Base-by-base conservation (phyloP, 2,113 vertebrate genomes). In the Lophura nycthemera region DNA sequence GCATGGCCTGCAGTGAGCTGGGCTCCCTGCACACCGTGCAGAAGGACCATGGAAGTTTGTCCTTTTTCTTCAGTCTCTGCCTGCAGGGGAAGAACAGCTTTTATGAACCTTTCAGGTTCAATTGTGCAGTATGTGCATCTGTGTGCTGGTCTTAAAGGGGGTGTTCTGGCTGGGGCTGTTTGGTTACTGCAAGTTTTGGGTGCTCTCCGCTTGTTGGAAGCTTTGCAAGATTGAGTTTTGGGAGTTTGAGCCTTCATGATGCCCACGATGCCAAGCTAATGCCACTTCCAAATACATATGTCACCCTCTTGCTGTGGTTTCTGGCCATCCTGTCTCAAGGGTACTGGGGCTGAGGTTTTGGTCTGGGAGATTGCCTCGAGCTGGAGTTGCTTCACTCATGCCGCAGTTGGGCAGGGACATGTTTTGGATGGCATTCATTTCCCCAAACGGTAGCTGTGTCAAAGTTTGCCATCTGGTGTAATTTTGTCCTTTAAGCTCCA, bases 401-500 rank as follows among this genome's bases (percentile, higher is more conserved):
- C 83, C 59, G 42, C 29, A 50, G 47, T 29, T 92, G 86, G 73
- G 86, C 59, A 82, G 74, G 73, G 63, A 1, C 3, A 1, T 91
- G 64, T 90, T 95, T 94, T 90, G 64, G 76, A 74, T 93, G 90
- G 83, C 85, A 83, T 88, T 94, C 36, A 40, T 85, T 90, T 89
- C 34, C 60, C 69, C 50, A 48, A 78, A 57, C 74, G 72, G 74
- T 73, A 91, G 63, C 63, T 87, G 57, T 82, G 57, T 75, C 60
- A 81, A 94, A 88, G 56, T 95, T 96, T 86, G 79, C 85, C 64
- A 80, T 89, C 75, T 86, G 79, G 64, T 96, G 32, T 88, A 56
- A 88, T 91, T 93, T 70, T 86, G 79, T 91, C 88, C 79, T 93
- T 74, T 67, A 63, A 92, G 57, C 65, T 96, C 76, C 90, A 57